These are phyloP conservation scores for Oreochromis tanganicae DNA, from an alignment of 2,113 vertebrate genomes.

Conservation along the genomic window DNA sequence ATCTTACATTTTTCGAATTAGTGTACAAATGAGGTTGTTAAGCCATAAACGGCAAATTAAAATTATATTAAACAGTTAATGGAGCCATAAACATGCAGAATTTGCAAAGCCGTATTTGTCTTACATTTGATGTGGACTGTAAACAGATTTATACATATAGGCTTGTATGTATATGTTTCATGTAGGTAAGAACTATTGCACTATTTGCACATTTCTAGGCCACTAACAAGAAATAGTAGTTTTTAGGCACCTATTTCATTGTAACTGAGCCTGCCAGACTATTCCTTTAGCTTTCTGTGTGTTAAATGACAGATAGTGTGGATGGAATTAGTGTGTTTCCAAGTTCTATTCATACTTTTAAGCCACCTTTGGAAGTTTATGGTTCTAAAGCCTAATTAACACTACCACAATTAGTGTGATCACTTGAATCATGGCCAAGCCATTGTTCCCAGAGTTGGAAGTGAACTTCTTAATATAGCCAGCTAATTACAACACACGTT, in stretches of 20 bases:
- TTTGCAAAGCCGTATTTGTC: neutral
- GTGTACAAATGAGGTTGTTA: neutral
- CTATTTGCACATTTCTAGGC: neutral
- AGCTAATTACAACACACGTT: neutral
- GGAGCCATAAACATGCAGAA: neutral
- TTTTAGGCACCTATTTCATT: neutral
- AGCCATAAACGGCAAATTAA: neutral
- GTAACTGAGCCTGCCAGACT: neutral
- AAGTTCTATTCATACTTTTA: neutral
- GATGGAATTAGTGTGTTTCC: neutral
- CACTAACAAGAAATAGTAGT: neutral
- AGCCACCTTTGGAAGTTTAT: neutral
- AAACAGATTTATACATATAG: neutral
- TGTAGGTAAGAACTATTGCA: neutral
- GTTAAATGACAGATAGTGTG: neutral
- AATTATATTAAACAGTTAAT: neutral
- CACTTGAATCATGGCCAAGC: neutral
- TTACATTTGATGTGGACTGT: neutral
- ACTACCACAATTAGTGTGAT: neutral
- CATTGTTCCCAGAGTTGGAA: neutral
- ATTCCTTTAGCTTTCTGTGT: neutral
- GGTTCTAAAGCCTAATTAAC: neutral
- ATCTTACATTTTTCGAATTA: neutral
- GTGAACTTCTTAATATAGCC: neutral
- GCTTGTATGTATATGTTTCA: neutral